Base-by-base conservation (phyloP, 2,888 invertebrate genomes). In the Fragum sueziense region DNA sequence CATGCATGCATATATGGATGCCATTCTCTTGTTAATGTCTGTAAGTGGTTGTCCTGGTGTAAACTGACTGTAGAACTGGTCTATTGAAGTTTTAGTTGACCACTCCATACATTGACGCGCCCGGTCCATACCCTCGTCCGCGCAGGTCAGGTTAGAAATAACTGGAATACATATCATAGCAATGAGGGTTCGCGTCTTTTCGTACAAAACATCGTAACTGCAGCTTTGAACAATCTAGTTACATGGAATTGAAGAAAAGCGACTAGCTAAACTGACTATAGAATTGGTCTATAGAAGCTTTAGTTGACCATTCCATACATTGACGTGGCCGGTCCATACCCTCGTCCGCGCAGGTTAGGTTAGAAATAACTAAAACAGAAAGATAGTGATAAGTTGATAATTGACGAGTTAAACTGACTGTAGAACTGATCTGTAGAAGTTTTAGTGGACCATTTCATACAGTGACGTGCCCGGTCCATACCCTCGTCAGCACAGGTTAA, bases 1-100 rank as follows among this genome's bases (percentile, higher is more conserved):
- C 84, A 84, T 79, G 79, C 84, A 84, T 3, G 76, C 80, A 33
- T 84, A 84, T 14, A 84, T 80, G n/a, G 79, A 70, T 0, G 84
- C 80, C 71, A 76, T 74, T 22, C 69, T 70, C 57, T 57, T 65
- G n/a, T 70, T 79, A 17, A 71, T 62, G 22, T 57, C 25, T 14
- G 84, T 67, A 33, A 79, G 34, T 7, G 70, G 11, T 22, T 25
- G 22, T 17, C 47, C 47, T 4, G 73, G 70, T 9, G n/a, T 67
- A 41, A 72, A 54, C 31, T 76, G 68, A 27, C 69, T 70, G 37
- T 77, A 70, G 61, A 79, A 84, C 29, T 79, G 78, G 9, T 73
- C 72, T n/a, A 79, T 76, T 4, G 79, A 74, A 14, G 80, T 74
- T 29, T 76, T 70, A 20, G 80, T 79, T n/a, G 72, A 76, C 76